Evolutionary conservation across 92 coral and sea anemone genomes (phyloP).

Genomic region (Diadumene lineata): DNA sequence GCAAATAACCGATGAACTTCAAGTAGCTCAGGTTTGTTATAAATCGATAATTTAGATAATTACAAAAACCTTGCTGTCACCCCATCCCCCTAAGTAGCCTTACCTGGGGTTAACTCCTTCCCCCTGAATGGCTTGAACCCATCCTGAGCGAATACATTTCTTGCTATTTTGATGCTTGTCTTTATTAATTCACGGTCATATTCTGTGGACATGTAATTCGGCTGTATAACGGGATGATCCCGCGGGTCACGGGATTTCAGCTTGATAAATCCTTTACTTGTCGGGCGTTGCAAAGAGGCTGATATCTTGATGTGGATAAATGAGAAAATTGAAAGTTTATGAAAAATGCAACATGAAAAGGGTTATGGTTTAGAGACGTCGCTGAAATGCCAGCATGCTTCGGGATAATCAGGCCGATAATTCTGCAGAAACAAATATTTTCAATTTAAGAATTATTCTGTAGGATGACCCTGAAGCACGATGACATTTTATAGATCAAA

Average conservation of each 20-base stretch:
- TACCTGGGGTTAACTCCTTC: slow-evolving; percentile 64
- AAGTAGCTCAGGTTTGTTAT: no score
- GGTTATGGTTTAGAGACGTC: no score
- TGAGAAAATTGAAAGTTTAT: background rate
- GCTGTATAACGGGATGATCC: slow-evolving; percentile 60
- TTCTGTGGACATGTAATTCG: slow-evolving; percentile 54
- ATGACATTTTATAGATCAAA: no score
- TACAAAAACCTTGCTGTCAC: background rate
- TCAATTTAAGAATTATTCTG: no score
- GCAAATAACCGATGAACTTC: no score
- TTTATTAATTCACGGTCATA: slow-evolving; percentile 45
- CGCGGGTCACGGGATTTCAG: slow-evolving; percentile 59
- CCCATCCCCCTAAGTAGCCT: background rate
- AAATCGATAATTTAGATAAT: no score
- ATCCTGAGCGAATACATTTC: slow-evolving; percentile 59
- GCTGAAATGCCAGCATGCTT: no score
- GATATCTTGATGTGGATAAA: slow-evolving; percentile 1
- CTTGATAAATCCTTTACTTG: slow-evolving; percentile 59
- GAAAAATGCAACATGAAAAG: background rate
- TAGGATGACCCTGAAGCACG: no score
- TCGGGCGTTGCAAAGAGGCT: slow-evolving; percentile 39
- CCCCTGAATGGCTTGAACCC: slow-evolving; percentile 66
- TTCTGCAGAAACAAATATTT: no score
- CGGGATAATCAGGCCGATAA: no score
- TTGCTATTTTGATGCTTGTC: slow-evolving; percentile 45